Base-by-base conservation (phyloP, 2,113 vertebrate species). In the Neotoma lepida region DNA sequence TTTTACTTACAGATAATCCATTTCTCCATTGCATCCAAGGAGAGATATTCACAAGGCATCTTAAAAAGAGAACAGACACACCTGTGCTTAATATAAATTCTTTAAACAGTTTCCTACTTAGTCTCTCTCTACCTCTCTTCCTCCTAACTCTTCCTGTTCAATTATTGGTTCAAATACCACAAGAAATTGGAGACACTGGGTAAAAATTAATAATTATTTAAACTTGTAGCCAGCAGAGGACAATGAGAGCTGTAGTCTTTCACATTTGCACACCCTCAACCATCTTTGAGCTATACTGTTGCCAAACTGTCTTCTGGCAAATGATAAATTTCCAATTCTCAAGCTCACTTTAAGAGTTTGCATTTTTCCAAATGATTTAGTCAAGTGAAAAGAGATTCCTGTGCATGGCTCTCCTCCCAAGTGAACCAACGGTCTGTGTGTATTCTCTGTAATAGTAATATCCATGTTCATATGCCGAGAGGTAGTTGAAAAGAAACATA, bases 21-120 rank as follows among this genome's bases (percentile, higher is more conserved):
- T 97, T 99, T 99, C 97, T 99, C 99, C 99, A 99, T 99, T 35
- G 99, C 91, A 97, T 99, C 99, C 98, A 99, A 98, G 66, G 99
- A 99, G 14, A 99, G 98, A 96, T 99, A 99, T 99, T 99, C 99
- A 98, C 99, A 99, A 0, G 99, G 99, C 99, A 99, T 99, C 99
- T 99, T 94, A 95, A 97, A 97, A 95, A 93, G 24, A 97, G 41
- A 54, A 93, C 86, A 96, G 58, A 73, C 3, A 96, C 58, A 98
- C 46, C 74, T 96, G 33, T 89, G 77, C 26, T 89, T 96, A 96
- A 87, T 87, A 91, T n/a, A 91, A 51, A 90, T 8, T 94, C 76
- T 80, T 41, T 39, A 86, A 84, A 95, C 78, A 89, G 81, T 46
- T 80, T n/a, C 30, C 46, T 44, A 88, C 4, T 86, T 6, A 96